Conservation (phyloP, 1,140 invertebrate species). For the Akabosia matsudoensis region DNA sequence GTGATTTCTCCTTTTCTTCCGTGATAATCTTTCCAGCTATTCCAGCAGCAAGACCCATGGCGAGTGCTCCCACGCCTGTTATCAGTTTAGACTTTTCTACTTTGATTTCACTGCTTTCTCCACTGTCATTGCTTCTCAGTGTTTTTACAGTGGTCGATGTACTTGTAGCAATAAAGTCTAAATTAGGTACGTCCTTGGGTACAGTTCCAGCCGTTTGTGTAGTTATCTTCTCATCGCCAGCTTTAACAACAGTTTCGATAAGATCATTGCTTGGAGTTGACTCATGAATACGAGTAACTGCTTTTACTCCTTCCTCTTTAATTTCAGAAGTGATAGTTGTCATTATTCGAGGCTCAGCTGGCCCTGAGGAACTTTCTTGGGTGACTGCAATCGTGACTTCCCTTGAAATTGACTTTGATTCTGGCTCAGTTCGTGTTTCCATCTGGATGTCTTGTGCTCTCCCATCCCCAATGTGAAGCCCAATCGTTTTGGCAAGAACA, state of each 20-base stretch:
- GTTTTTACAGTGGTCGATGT: background rate
- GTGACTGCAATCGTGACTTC: background rate
- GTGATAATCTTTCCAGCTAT: background rate
- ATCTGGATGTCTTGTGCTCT: background rate
- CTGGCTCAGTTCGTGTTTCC: background rate
- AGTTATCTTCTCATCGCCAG: background rate
- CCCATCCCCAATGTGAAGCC: background rate
- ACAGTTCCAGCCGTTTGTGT: background rate
- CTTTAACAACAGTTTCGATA: background rate
- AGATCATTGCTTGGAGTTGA: background rate
- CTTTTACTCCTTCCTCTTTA: background rate
- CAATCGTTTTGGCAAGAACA: background rate
- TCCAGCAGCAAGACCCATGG: conserved; percentile 9
- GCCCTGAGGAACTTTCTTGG: background rate
- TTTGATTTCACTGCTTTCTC: background rate
- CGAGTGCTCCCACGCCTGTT: background rate
- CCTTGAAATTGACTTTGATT: background rate
- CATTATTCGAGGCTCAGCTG: background rate
- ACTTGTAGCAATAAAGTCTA: background rate
- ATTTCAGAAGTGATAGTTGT: background rate
- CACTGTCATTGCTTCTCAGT: background rate
- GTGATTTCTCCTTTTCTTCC: background rate
- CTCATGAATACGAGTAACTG: background rate
- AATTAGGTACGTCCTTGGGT: background rate
- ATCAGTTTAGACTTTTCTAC: background rate